phyloP scores from a whole-genome alignment of 2,113 vertebrate genomes.

The Catharus bicknelli region DNA sequence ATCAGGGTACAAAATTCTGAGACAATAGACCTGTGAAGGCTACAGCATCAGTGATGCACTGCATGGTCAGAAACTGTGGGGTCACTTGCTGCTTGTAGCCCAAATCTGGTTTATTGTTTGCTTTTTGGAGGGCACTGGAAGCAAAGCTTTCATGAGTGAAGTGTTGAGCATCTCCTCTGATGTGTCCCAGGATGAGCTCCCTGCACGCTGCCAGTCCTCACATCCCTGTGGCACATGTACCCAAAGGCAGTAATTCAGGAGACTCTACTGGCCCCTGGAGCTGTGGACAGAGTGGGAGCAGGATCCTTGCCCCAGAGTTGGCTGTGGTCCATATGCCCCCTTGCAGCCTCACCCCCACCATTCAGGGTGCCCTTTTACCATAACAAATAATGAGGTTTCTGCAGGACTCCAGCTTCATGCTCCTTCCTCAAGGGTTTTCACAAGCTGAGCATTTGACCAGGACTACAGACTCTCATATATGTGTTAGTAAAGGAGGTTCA shows the following conservation, averaged over 20 bases:
- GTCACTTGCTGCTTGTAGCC: neutral
- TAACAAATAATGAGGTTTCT: neutral
- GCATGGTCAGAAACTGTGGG: neutral
- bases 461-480: neutral
- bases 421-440: neutral
- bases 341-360: neutral
- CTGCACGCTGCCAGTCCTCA: fast-evolving
- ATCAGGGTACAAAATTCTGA: neutral
- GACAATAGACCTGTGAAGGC: neutral
- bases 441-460: neutral
- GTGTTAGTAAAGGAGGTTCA: neutral
- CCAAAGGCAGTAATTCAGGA: neutral
- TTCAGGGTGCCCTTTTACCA: fast-evolving
- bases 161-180: neutral
- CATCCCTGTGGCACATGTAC: fast-evolving
- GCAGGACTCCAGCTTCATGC: neutral
- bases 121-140: neutral
- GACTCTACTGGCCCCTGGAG: no score
- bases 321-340: no score
- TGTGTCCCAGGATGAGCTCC: neutral
- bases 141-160: neutral
- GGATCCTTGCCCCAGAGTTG: neutral
- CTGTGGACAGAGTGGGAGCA: fast-evolving
- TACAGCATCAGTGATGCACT: fast-evolving
- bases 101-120: neutral